phyloP scores from a whole-genome alignment of 2,113 vertebrate species.

The Chunga burmeisteri region DNA sequence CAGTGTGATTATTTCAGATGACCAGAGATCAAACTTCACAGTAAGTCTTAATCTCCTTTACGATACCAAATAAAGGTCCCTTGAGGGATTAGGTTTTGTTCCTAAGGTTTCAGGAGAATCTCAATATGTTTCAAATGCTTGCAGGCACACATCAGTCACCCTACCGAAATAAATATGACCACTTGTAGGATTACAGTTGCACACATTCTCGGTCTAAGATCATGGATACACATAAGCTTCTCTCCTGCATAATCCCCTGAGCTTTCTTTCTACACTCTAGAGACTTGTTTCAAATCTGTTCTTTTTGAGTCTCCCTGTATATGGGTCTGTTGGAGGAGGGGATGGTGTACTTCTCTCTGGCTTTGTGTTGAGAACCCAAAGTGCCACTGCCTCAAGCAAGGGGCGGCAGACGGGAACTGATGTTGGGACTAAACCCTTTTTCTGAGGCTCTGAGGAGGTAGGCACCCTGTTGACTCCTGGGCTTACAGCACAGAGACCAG shows the following conservation, averaged over 20 bases:
- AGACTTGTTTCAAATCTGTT: not conserved
- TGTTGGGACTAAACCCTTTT: not conserved
- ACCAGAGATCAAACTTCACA: slow-evolving; percentile 57
- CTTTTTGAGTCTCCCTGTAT: not conserved
- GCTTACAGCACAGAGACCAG: not conserved
- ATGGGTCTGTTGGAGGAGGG: not conserved
- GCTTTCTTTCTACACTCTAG: not conserved
- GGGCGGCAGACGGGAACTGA: not conserved
- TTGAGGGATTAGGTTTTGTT: not conserved
- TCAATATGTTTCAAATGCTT: not conserved
- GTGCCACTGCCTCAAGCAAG: not conserved
- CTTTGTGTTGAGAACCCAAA: not conserved
- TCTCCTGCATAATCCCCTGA: not conserved
- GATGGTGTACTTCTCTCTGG: not conserved
- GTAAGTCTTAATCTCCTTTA: slow-evolving; percentile 63
- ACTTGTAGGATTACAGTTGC: not conserved
- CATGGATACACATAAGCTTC: not conserved
- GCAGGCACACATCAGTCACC: not conserved
- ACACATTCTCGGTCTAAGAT: not conserved
- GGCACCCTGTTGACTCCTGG: not conserved
- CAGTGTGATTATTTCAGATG: slow-evolving; percentile 74
- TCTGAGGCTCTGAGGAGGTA: not conserved
- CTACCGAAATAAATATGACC: not conserved
- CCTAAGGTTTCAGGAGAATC: not conserved
- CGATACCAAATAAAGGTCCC: not conserved